These are phyloP conservation scores for Berghia stephanieae DNA, from an alignment of 1,140 invertebrate species.

Conservation along the genomic window DNA sequence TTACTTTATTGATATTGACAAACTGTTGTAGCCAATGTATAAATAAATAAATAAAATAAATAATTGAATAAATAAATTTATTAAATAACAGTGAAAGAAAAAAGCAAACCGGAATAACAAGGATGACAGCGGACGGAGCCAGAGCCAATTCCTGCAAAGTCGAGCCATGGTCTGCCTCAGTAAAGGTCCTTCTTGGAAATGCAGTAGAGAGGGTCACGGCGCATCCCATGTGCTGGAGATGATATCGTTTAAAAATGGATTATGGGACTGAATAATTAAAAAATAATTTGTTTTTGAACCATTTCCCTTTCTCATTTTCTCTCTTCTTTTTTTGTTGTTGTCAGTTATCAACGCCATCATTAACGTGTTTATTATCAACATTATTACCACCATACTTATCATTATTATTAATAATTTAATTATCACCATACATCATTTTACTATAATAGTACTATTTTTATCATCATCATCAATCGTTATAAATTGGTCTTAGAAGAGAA, in stretches of 20 bases:
- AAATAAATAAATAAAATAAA: too few relatives aligned
- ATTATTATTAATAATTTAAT: too few relatives aligned
- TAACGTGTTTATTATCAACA: not conserved
- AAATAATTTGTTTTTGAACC: not conserved
- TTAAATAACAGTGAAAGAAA: too few relatives aligned
- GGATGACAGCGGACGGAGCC: conserved; percentile 80
- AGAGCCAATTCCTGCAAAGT: conserved; percentile 78
- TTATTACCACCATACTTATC: too few relatives aligned
- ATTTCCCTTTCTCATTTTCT: not conserved
- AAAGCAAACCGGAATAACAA: conserved; percentile 76
- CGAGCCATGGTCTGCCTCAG: conserved; percentile 71
- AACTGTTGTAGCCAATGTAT: too few relatives aligned
- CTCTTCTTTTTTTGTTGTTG: not conserved
- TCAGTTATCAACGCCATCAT: not conserved
- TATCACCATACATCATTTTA: too few relatives aligned
- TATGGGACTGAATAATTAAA: not conserved
- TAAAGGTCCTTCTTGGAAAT: conserved; percentile 81
- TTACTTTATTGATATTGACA: too few relatives aligned
- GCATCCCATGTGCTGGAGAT: conserved; percentile 44
- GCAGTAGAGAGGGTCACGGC: conserved; percentile 79
- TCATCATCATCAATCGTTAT: too few relatives aligned
- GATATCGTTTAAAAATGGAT: conserved; percentile 20
- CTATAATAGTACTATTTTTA: too few relatives aligned
- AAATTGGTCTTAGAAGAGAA: too few relatives aligned
- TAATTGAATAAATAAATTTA: too few relatives aligned